Evolutionary conservation across 2,113 vertebrate genomes (phyloP).

Genomic region (Henicopernis longicauda): DNA sequence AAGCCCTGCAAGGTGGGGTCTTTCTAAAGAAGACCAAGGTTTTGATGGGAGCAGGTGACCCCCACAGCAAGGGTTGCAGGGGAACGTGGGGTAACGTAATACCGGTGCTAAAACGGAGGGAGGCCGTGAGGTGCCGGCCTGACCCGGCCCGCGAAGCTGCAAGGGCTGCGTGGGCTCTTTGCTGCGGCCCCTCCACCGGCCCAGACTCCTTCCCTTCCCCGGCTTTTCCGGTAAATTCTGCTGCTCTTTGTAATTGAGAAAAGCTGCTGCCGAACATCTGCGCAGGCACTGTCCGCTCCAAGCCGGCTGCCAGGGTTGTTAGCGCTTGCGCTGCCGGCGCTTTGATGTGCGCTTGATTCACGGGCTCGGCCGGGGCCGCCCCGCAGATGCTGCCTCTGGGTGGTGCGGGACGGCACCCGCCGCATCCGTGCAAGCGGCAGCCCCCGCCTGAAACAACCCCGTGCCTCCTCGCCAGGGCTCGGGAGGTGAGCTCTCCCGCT

Average conservation of each 20-base stretch:
- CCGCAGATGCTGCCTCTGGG: background rate
- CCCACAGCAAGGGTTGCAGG: background rate
- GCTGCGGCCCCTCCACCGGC: background rate
- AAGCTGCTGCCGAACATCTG: slow-evolving; percentile 40
- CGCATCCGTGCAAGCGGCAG: background rate
- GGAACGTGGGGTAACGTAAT: fast-evolving
- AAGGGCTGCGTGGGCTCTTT: background rate
- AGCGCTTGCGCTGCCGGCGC: background rate
- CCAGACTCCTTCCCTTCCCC: background rate
- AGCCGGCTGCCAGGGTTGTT: background rate
- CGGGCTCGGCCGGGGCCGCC: background rate
- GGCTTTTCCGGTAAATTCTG: background rate
- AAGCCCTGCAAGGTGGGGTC: background rate
- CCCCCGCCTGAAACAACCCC: background rate
- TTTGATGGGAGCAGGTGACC: background rate
- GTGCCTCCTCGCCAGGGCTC: background rate
- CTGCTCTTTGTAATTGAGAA: background rate
- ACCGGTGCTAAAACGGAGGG: background rate
- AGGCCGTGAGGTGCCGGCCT: background rate
- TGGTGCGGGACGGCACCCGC: background rate
- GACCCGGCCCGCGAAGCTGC: fast-evolving
- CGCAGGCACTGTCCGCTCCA: background rate
- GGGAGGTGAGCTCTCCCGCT: background rate
- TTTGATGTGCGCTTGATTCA: slow-evolving; percentile 27
- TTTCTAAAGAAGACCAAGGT: background rate